Evolutionary conservation across 2,797 vertebrate species (phyloP), one percentile per base, ranked within the genome.

Genomic region (Acrossocheilus wenchowensis): DNA sequence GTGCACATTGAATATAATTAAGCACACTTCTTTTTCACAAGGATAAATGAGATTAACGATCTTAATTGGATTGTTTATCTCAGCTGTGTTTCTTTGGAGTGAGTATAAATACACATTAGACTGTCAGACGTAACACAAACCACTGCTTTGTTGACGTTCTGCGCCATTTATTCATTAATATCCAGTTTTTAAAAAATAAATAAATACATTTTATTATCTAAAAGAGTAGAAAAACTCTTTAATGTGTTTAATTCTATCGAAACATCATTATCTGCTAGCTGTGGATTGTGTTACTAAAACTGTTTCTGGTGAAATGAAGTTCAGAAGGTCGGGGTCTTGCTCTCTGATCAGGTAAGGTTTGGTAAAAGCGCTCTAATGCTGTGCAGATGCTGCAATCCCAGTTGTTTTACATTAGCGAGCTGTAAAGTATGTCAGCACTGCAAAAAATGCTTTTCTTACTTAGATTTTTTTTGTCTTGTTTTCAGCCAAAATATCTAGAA

Each of bases 231-330:
- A 50, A 11, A 48, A 11, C 43, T 0, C 23, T 62, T n/a, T 4
- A 2, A n/a, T 10, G 2, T 6, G 36, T 78, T n/a, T 72, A 19
- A 1, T 45, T 14, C 8, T 26, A 75, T 64, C 43, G 23, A 54
- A 26, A 15, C 26, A 2, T 52, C 23, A 23, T 50, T 26, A 23
- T 89, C 50, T 52, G 15, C 50, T 19, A 52, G 50, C 15, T 93
- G 92, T 93, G 93, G 93, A 94, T 91, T 93, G 93, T 89, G 90
- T 93, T 62, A 82, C 91, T 79, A 93, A 91, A 87, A 87, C 91
- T 26, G 90, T 94, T 60, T 92, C 91, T 88, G 81, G 89, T 41
- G 90, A 54, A 78, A 92, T 93, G 92, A 90, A 92, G 86, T 91
- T 94, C 89, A 93, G 87, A 90, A 93, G 92, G 43, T 43, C 43